Percentiles rank a stretch among this genome's conserved stretches.
Conservation (phyloP, 2,888 invertebrate genomes). For the Caenorhabditis sp. region DNA sequence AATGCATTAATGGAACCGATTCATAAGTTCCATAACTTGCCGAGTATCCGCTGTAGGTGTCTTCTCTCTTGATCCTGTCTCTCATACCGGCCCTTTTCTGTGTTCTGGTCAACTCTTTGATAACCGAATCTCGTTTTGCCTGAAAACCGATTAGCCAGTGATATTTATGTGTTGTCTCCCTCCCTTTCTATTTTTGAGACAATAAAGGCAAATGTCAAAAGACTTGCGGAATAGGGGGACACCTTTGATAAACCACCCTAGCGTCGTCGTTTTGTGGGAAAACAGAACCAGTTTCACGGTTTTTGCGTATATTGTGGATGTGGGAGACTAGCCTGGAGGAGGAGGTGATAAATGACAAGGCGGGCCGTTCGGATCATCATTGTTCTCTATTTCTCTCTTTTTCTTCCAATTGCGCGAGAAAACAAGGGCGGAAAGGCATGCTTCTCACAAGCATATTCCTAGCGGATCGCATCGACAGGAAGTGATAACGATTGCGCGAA, state of each 20-base stretch:
- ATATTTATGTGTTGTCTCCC: background rate
- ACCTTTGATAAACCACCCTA: conserved; percentile 49
- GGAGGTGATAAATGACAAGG: conserved; percentile 62
- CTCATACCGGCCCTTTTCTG: conserved; percentile 34
- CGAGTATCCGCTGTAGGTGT: conserved; percentile 68
- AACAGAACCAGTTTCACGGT: conserved; percentile 50
- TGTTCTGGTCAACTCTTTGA: conserved; percentile 57
- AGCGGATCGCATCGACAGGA: conserved; percentile 38
- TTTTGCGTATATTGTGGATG: conserved; percentile 55
- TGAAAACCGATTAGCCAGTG: conserved; percentile 18
- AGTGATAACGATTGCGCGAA: conserved; percentile 62
- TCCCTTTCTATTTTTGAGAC: too few relatives aligned
- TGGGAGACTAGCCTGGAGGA: conserved; percentile 25
- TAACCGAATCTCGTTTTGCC: conserved; percentile 62
- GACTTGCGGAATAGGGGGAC: too few relatives aligned
- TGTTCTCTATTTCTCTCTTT: conserved; percentile 15
- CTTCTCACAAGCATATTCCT: conserved; percentile 45
- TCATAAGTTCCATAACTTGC: conserved; percentile 71
- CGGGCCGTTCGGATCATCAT: conserved; percentile 53
- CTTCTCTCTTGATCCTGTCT: conserved; percentile 46
- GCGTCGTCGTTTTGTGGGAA: conserved; percentile 27
- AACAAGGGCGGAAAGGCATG: conserved; percentile 28
- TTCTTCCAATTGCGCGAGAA: conserved; percentile 31
- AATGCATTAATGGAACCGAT: conserved; percentile 57
- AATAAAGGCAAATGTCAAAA: too few relatives aligned